phyloP scores from a whole-genome alignment of 2,113 vertebrate genomes.

The Tetrax tetrax region DNA sequence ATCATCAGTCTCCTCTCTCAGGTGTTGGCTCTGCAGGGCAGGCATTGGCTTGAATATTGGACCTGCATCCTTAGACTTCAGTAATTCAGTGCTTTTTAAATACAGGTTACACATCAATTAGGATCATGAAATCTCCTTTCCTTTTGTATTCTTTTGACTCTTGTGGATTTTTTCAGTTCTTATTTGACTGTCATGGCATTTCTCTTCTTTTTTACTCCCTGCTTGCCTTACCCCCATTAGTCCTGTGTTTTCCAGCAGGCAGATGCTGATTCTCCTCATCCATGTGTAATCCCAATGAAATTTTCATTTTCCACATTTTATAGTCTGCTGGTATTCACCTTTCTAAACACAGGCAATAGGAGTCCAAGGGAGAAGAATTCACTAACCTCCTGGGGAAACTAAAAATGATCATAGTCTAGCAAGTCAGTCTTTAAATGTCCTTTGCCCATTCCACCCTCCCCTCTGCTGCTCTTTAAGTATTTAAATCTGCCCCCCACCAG shows the following conservation, averaged over 20 bases:
- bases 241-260: constrained; percentile 45
- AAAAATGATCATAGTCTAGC: constrained; percentile 60
- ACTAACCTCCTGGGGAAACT: constrained; percentile 65
- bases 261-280: constrained; percentile 59
- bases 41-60: neutral
- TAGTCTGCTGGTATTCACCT: constrained; percentile 56
- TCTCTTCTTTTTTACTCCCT: neutral
- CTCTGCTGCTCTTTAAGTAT: constrained; percentile 66
- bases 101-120: neutral
- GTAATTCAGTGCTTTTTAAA: neutral
- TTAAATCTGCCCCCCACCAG: constrained; percentile 67
- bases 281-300: constrained; percentile 62
- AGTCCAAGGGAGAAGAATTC: constrained; percentile 56
- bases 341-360: constrained; percentile 58
- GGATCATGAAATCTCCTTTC: neutral
- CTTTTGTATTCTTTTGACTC: neutral
- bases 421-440: constrained; percentile 60
- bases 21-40: neutral
- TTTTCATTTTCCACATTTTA: constrained; percentile 62
- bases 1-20: neutral
- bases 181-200: neutral
- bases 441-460: constrained; percentile 53
- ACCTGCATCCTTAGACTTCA: neutral
- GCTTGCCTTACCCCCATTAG: neutral
- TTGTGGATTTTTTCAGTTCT: neutral